These are phyloP conservation scores for Danionella cerebrum DNA, from an alignment of 2,113 vertebrate genomes.

Conservation along the genomic window DNA sequence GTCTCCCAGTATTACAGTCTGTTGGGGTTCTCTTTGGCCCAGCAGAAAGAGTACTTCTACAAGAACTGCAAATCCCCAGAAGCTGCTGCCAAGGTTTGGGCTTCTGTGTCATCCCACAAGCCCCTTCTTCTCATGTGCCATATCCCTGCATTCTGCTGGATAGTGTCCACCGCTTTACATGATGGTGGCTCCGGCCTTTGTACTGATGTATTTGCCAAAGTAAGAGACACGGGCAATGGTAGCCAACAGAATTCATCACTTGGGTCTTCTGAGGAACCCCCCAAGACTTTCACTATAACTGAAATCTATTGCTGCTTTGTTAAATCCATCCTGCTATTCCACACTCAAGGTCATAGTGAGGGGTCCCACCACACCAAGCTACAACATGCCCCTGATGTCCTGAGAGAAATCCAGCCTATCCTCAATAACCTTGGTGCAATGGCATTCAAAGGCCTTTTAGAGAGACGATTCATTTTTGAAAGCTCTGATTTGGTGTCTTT, in stretches of 20 bases:
- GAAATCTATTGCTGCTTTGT: conserved; percentile 51
- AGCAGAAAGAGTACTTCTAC: conserved; percentile 44
- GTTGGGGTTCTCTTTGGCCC: conserved; percentile 39
- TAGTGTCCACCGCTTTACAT: conserved; percentile 41
- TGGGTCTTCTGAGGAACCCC: neutral
- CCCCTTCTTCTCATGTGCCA: conserved; percentile 49
- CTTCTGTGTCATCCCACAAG: conserved; percentile 35
- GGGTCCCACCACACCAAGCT: conserved; percentile 29
- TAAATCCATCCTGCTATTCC: conserved; percentile 46
- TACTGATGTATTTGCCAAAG: neutral
- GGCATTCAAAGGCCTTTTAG: conserved; percentile 48
- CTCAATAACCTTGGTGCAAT: conserved; percentile 39
- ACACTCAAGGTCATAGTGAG: conserved; percentile 32
- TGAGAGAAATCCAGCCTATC: conserved; percentile 20
- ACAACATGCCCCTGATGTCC: conserved; percentile 34
- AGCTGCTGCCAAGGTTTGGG: conserved; percentile 25
- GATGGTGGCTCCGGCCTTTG: conserved; percentile 21
- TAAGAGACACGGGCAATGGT: neutral
- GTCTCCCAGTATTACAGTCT: conserved; percentile 39
- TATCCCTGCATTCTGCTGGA: conserved; percentile 52
- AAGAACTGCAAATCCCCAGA: conserved; percentile 22
- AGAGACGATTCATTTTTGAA: conserved; percentile 45
- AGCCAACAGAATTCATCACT: neutral
- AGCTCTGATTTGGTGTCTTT: conserved; percentile 38
- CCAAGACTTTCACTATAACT: conserved; percentile 34